Conservation (phyloP, 2,113 vertebrate species). For the Tachysurus vachellii region DNA sequence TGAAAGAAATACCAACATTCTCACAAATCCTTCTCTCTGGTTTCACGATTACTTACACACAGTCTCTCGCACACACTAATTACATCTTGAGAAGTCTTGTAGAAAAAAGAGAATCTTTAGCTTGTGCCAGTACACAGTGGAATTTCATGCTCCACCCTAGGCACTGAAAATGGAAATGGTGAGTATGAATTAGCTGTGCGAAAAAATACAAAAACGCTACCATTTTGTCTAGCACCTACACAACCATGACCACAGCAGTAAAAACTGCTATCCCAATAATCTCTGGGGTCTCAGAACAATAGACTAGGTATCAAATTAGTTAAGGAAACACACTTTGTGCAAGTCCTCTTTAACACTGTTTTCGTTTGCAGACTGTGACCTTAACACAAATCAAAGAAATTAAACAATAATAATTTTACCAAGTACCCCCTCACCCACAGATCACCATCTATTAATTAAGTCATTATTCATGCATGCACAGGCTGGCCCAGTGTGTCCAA, state of each 20-base stretch:
- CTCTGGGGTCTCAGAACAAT: background rate
- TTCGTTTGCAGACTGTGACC: background rate
- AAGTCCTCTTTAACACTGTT: background rate
- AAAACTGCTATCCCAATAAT: background rate
- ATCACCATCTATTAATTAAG: conserved; percentile 56
- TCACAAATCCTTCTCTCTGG: background rate
- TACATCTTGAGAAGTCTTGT: conserved; percentile 9
- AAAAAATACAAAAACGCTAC: background rate
- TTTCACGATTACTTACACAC: conserved; percentile 11
- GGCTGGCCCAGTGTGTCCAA: conserved; percentile 44
- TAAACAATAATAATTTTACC: background rate
- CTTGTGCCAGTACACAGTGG: background rate
- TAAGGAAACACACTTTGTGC: background rate
- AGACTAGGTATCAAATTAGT: background rate
- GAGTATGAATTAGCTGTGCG: background rate
- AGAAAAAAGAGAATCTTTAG: background rate
- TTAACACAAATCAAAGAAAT: background rate
- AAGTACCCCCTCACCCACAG: conserved; percentile 40
- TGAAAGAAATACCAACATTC: background rate
- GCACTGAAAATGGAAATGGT: conserved; percentile 24
- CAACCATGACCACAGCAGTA: background rate
- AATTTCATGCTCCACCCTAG: conserved; percentile 31
- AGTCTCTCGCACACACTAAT: conserved; percentile 41
- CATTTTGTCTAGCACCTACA: background rate
- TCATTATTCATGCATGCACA: conserved; percentile 56